phyloP scores from a whole-genome alignment of 2,888 invertebrate species.

The Chaetoderma sp. region DNA sequence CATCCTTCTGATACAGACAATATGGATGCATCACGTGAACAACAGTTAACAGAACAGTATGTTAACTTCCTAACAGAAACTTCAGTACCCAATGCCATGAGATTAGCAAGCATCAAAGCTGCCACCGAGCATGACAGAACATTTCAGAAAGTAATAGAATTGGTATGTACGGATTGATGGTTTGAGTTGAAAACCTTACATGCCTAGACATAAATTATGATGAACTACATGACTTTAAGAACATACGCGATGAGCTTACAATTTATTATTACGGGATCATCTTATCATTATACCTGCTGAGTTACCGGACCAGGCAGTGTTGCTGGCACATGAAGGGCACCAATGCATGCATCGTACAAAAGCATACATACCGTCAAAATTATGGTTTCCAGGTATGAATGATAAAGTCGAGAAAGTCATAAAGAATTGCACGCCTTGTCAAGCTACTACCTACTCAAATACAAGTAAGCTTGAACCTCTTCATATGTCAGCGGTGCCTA shows the following conservation, averaged over 20 bases:
- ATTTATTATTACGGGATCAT: constrained; percentile 21
- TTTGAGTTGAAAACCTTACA: constrained; percentile 19
- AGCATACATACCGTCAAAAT: constrained; percentile 32
- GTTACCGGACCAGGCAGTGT: constrained; percentile 27
- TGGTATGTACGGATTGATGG: constrained; percentile 25
- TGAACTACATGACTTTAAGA: constrained; percentile 14
- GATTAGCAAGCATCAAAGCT: neutral
- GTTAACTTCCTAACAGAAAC: constrained; percentile 22
- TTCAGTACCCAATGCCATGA: constrained; percentile 23
- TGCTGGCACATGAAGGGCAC: constrained; percentile 44
- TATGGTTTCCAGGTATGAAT: constrained; percentile 42
- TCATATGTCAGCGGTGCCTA: constrained; percentile 19
- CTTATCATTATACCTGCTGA: constrained; percentile 26
- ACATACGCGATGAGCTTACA: constrained; percentile 31
- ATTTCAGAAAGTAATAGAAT: constrained; percentile 29
- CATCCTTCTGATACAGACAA: constrained; percentile 17
- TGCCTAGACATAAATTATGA: constrained; percentile 24
- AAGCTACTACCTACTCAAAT: neutral
- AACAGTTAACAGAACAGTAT: constrained; percentile 27
- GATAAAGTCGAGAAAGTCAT: constrained; percentile 25
- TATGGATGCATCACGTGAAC: neutral
- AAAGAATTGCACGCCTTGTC: constrained; percentile 27
- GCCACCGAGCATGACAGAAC: neutral
- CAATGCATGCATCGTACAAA: constrained; percentile 41
- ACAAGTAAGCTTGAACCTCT: constrained; percentile 21